These are phyloP conservation scores for Eolophus roseicapilla DNA, from an alignment of 2,113 vertebrate species.

Conservation along the genomic window DNA sequence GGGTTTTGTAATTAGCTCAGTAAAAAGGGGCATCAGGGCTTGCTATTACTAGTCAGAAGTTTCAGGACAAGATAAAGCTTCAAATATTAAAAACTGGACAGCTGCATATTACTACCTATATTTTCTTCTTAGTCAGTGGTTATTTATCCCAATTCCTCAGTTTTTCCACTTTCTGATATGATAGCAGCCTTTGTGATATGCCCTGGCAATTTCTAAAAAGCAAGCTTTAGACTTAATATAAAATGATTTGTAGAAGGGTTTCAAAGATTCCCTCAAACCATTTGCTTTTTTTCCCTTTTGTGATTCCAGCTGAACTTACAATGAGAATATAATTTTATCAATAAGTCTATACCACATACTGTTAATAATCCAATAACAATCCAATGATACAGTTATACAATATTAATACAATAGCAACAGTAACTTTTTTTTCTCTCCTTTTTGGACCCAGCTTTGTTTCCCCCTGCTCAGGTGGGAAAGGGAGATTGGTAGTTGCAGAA, in stretches of 20 bases:
- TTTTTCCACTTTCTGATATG: neutral
- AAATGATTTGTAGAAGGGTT: neutral
- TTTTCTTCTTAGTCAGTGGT: neutral
- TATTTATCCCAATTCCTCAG: neutral
- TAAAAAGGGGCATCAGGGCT: neutral
- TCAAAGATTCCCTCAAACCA: neutral
- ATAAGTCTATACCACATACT: neutral
- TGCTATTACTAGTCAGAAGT: neutral
- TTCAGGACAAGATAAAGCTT: neutral
- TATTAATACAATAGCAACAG: neutral
- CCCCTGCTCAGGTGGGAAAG: neutral
- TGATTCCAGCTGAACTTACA: neutral
- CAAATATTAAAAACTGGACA: neutral
- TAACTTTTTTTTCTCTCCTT: neutral
- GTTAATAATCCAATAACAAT: neutral
- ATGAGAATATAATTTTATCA: neutral
- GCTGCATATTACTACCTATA: neutral
- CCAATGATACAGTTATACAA: neutral
- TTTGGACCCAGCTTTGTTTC: neutral
- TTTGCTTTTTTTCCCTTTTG: neutral
- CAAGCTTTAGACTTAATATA: neutral
- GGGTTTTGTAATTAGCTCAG: neutral
- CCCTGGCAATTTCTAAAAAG: neutral
- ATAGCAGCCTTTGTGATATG: neutral
- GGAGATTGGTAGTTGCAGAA: neutral